Evolutionary conservation across 2,888 invertebrate genomes (phyloP).

Genomic region (Sympetrum striolatum): DNA sequence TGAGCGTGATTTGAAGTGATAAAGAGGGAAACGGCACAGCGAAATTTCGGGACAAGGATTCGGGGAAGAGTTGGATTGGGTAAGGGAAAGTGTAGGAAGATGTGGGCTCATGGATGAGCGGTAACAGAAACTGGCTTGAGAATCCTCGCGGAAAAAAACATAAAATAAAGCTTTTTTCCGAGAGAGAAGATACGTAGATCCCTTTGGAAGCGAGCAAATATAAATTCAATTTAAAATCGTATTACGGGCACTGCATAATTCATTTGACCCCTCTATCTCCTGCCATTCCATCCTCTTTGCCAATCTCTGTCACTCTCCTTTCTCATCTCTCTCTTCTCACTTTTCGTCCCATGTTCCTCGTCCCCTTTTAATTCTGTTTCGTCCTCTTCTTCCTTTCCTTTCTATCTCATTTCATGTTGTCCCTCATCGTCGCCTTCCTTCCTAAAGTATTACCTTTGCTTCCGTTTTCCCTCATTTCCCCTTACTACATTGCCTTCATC

Average conservation of each 20-base stretch:
- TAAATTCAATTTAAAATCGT: conserved; percentile 46
- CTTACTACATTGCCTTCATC: no score
- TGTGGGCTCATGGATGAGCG: neutral
- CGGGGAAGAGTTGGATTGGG: neutral
- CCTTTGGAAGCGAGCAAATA: conserved; percentile 35
- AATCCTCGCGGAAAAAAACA: neutral
- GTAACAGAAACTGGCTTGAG: neutral
- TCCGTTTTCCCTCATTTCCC: neutral
- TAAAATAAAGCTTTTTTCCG: neutral
- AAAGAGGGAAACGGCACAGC: neutral
- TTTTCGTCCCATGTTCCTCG: no score
- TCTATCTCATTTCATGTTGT: neutral
- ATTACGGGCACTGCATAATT: conserved; percentile 45
- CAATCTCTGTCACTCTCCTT: neutral
- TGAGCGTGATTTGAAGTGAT: neutral
- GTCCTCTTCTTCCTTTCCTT: neutral
- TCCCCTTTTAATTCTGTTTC: neutral
- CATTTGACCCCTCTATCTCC: neutral
- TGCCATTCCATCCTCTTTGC: neutral
- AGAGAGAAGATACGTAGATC: neutral
- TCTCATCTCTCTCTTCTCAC: neutral
- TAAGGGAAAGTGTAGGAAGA: neutral
- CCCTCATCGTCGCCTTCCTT: neutral
- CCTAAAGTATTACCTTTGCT: no score
- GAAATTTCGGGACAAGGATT: neutral